phyloP scores from a whole-genome alignment of 2,113 vertebrate species.

The Eira barbara region DNA sequence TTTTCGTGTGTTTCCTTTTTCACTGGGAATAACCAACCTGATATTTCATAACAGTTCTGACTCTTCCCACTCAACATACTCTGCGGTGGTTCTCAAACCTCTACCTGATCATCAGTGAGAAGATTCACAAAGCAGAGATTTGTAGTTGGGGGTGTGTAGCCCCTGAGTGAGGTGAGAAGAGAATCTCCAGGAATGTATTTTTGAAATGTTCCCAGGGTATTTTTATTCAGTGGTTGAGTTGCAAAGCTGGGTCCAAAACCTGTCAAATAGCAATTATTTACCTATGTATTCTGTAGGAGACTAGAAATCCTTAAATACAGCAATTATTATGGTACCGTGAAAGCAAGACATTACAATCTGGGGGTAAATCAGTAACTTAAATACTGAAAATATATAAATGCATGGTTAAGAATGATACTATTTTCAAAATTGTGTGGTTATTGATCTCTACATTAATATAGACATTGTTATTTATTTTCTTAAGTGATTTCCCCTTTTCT shows the following conservation, averaged over 20 bases:
- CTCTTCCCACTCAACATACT: background rate
- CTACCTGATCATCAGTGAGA: background rate
- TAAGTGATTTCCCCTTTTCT: background rate
- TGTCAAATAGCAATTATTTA: background rate
- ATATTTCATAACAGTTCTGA: background rate
- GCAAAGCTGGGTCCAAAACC: background rate
- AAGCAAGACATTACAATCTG: background rate
- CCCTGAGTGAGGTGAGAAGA: background rate
- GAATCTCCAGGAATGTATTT: background rate
- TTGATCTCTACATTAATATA: background rate
- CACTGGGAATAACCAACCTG: background rate
- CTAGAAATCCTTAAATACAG: background rate
- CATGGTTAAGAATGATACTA: background rate
- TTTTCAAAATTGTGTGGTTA: background rate
- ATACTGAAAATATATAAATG: slow-evolving; percentile 1
- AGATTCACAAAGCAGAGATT: background rate
- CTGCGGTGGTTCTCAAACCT: background rate
- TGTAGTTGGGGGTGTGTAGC: background rate
- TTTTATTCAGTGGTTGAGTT: background rate
- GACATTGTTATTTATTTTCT: background rate
- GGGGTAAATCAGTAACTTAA: background rate
- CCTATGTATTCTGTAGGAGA: background rate
- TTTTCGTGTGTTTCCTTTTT: background rate
- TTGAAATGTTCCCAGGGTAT: background rate
- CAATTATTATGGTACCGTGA: background rate